Evolutionary conservation across 2,797 vertebrate genomes (phyloP).

Genomic region (Pelobates cultripes): DNA sequence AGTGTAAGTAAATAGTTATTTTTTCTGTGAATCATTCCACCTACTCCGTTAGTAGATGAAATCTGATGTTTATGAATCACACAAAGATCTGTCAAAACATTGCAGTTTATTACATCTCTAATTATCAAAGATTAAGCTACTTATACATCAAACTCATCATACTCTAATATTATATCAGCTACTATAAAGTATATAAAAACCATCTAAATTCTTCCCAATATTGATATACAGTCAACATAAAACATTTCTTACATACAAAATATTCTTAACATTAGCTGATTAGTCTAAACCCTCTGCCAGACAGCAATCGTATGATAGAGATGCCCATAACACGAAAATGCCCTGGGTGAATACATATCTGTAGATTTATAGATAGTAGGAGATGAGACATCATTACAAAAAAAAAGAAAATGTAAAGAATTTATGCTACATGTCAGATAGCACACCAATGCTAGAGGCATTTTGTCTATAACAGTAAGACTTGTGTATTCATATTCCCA

Average conservation of each 20-base stretch:
- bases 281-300: too few species aligned
- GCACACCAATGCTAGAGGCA: too few species aligned
- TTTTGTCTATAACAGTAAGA: too few species aligned
- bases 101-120: not conserved
- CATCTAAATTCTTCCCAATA: not conserved
- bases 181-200: not conserved
- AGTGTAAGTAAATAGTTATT: not conserved
- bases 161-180: constrained; percentile 1
- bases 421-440: too few species aligned
- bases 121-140: not conserved
- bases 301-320: too few species aligned
- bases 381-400: too few species aligned
- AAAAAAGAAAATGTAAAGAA: too few species aligned
- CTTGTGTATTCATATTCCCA: too few species aligned
- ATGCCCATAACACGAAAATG: too few species aligned
- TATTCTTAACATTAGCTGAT: not conserved
- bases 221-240: constrained; percentile 2
- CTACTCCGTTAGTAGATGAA: not conserved
- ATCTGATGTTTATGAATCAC: not conserved
- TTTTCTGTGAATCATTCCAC: constrained; percentile 16
- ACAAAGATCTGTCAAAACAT: not conserved
- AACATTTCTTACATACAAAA: constrained; percentile 2
- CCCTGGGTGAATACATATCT: too few species aligned
- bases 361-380: too few species aligned
- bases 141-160: not conserved